A percentile compares a stretch with the other conserved stretches of the same genome.
Evolutionary conservation across 2,113 vertebrate genomes (phyloP).

Genomic region (Centropus unirufus): DNA sequence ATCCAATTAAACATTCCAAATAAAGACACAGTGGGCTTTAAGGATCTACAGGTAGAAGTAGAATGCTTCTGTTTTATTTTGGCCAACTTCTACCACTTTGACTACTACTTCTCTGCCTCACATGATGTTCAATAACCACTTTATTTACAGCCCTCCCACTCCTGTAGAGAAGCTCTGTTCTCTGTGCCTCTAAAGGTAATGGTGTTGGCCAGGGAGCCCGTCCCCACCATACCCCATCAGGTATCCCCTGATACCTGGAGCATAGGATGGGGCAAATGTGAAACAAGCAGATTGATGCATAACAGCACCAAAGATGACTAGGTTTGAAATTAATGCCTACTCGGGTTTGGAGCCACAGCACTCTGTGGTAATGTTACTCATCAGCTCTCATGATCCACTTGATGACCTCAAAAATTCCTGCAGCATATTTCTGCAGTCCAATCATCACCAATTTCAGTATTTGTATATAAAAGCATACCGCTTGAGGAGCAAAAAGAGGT

Average conservation of each 20-base stretch:
- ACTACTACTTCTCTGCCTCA: not conserved
- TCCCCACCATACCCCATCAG: too few relatives aligned
- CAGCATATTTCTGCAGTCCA: rapidly evolving
- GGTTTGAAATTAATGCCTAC: not conserved
- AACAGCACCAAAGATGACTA: not conserved
- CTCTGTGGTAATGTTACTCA: not conserved
- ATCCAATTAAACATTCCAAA: not conserved
- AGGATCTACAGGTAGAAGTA: not conserved
- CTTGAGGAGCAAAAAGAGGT: not conserved
- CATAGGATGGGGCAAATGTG: rapidly evolving
- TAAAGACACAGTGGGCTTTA: not conserved
- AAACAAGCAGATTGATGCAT: not conserved
- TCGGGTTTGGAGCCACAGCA: not conserved
- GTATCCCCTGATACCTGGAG: not conserved
- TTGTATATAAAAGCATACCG: not conserved
- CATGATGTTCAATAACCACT: rapidly evolving
- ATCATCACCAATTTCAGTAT: not conserved
- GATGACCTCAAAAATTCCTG: not conserved
- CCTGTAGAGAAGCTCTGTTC: not conserved
- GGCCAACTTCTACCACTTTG: not conserved
- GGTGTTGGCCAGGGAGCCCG: not conserved
- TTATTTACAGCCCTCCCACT: not conserved
- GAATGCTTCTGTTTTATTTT: not conserved
- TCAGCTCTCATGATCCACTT: not conserved
- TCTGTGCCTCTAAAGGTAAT: rapidly evolving